Evolutionary conservation across 2,797 vertebrate species (phyloP), one percentile per base, ranked within the genome.

Genomic region (Acipenser ruthenus): DNA sequence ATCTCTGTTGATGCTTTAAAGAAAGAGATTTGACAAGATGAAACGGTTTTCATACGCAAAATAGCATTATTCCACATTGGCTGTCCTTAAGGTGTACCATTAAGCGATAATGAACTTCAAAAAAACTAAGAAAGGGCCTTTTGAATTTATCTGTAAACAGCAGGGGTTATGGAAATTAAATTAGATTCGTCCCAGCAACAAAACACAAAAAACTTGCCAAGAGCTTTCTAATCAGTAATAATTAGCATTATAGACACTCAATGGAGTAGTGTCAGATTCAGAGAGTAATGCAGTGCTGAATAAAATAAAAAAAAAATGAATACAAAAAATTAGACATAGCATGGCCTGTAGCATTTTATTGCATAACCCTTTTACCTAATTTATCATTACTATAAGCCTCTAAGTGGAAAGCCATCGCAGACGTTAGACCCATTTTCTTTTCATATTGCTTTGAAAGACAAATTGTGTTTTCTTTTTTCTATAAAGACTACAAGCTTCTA

Each of bases 151-250:
- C 18, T 62, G 2, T 15, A 18, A 23, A 18, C 60, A 50, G 9
- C 6, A 62, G 1, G 47, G 60, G 23, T 48, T 62, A 62, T 62
- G 60, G 60, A 5, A 62, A 62, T 62, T 10, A 62, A 62, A 8
- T 62, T 62, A 48, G 8, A 62, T n/a, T 62, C n/a, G 7, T 62
- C 60, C 60, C 8, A 37, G 60, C 60, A 23, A 62, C 18, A 8
- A 62, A 48, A 37, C 37, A 37, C 3, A 37, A 37, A 37, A 37
- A 37, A 37, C 52, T 65, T 37, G 51, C 10, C 52, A 18, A 55
- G 49, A 49, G 53, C 47, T 59, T 58, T 56, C 48, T 65, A 13
- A 65, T 58, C 10, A 8, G n/a, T 59, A 49, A 58, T 58, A 10
- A 48, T 55, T 49, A 48, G 15, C 23, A 12, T 65, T 53, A 56